phyloP scores from a whole-genome alignment of 1,140 invertebrate genomes.

The Caenorhabditis tropicalis region DNA sequence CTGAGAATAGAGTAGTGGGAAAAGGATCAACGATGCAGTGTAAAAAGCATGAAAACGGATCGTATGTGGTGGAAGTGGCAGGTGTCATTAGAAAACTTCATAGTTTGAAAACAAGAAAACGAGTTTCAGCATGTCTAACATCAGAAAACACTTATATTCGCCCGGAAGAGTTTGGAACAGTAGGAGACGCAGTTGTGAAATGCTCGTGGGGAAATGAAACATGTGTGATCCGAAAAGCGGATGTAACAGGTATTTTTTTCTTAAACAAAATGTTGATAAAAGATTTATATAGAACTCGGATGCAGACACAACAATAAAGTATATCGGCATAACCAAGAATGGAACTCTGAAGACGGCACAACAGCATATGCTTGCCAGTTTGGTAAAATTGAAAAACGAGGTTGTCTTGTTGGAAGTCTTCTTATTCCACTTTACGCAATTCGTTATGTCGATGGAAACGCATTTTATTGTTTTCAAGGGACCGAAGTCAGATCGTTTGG shows the following conservation, averaged over 20 bases:
- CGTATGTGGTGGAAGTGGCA: conserved; percentile 6
- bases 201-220: background rate
- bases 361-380: conserved; percentile 44
- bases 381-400: conserved; percentile 30
- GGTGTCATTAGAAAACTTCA: background rate
- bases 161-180: conserved; percentile 22
- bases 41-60: conserved; percentile 40
- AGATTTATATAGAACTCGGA: conserved; percentile 7
- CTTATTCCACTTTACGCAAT: conserved; percentile 20
- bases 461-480: conserved; percentile 39
- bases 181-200: conserved; percentile 26
- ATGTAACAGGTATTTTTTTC: background rate
- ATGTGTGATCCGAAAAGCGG: background rate
- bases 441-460: conserved; percentile 6
- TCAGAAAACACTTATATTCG: conserved; percentile 31
- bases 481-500: conserved; percentile 18
- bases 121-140: conserved; percentile 22
- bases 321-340: conserved; percentile 11
- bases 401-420: conserved; percentile 7
- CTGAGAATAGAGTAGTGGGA: background rate
- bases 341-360: conserved; percentile 4
- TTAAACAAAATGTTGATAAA: background rate
- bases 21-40: conserved; percentile 33
- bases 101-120: background rate
- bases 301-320: background rate